Evolutionary conservation across 2,113 vertebrate genomes (phyloP), one percentile per base, ranked within the genome.

Genomic region (Anguilla rostrata): DNA sequence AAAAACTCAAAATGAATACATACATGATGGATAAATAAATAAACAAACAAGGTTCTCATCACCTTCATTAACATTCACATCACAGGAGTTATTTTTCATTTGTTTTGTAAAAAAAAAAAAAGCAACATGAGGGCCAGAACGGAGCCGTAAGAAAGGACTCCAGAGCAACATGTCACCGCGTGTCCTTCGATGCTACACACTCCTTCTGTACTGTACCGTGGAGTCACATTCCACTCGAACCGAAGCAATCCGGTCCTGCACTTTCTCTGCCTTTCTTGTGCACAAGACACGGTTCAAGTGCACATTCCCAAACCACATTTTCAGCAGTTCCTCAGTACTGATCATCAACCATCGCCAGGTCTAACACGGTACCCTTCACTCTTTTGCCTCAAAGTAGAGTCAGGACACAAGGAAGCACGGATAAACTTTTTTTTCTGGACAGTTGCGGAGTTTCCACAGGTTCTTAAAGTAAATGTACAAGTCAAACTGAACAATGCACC

Each of bases 1-100:
- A 90, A 84, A 49, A 9, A 79, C 46, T 41, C 60, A 3, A 43
- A 83, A 34, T 26, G 16, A 80, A 75, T 85, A 85, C 46, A 85
- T 60, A 83, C 56, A 63, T 40, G 63, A 29, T 82, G 60, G 16
- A 75, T 43, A 63, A 14, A 83, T 83, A 86, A 71, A 75, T 75
- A 83, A 66, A 66, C 3, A 63, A 41, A 86, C 56, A 82, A 86
- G 34, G 71, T 60, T 56, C 46, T 83, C n/a, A 6, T 83, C 78
- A 80, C 78, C 78, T 80, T 39, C 78, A 40, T 80, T 14, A 39
- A 80, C 78, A 80, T 80, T 80, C 78, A 80, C 5, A 80, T 41
- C 34, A 29, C 39, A 40, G 34, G 78, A 49, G 18, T 49, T n/a
- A 53, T 34, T n/a, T 34, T 29, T 46, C 81, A 15, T 29, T 16